Evolutionary conservation across 2,113 vertebrate genomes (phyloP).

Genomic region (Epinephelus cyanopodus): DNA sequence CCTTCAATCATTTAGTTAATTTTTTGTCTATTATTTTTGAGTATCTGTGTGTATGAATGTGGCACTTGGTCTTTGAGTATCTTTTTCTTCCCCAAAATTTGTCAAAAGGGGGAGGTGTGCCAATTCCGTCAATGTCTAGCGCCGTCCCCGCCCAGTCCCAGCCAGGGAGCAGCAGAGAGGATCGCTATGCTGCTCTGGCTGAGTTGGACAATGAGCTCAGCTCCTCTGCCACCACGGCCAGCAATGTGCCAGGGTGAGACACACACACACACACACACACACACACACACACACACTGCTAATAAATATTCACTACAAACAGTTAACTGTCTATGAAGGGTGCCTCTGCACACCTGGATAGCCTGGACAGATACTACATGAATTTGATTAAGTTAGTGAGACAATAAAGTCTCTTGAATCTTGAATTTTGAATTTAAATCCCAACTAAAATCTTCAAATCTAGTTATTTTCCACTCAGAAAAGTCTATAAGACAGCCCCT

Average conservation of each 20-base stretch:
- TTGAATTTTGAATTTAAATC: background rate
- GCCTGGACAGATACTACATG: background rate
- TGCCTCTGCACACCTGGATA: background rate
- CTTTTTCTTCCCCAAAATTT: background rate
- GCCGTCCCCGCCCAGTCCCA: constrained; percentile 85
- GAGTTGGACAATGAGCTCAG: constrained; percentile 94
- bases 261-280: constrained; percentile 6
- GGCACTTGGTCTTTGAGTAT: background rate
- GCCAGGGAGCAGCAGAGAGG: constrained; percentile 79
- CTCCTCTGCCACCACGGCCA: constrained; percentile 86
- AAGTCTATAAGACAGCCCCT: too few species aligned
- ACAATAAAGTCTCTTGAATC: too few species aligned
- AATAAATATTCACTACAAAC: background rate
- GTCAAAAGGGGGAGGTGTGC: constrained; percentile 76
- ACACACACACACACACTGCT: background rate
- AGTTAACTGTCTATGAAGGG: background rate
- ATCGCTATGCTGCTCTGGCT: constrained; percentile 95
- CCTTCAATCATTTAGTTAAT: background rate
- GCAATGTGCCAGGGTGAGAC: constrained; percentile 88
- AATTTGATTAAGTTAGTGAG: background rate
- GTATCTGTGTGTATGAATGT: background rate
- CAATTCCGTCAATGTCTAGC: constrained; percentile 81
- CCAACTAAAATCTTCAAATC: background rate
- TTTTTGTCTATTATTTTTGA: background rate
- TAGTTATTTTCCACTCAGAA: background rate